Conservation (phyloP, 1,140 invertebrate genomes). For the Drosophila sp. region DNA sequence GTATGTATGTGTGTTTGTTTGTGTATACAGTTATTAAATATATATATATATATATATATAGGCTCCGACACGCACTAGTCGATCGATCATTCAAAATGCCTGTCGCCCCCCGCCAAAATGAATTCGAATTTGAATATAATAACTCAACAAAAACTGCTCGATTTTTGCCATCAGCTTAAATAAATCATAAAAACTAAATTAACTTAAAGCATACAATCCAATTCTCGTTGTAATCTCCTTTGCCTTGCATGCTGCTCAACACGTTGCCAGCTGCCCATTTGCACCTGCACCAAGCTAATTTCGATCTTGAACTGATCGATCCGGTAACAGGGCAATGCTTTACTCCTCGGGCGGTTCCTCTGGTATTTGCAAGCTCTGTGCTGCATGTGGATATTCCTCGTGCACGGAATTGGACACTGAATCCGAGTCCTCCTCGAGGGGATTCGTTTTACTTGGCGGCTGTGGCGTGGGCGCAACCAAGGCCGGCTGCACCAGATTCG, state of each 20-base stretch:
- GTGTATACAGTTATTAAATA: conserved; percentile 20
- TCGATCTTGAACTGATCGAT: conserved; percentile 1
- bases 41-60: not conserved
- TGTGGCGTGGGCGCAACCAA: conserved; percentile 34
- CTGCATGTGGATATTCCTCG: conserved; percentile 75
- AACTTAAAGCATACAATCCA: conserved; percentile 73
- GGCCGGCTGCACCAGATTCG: conserved; percentile 60
- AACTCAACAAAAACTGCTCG: conserved; percentile 49
- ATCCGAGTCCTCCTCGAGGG: conserved; percentile 72
- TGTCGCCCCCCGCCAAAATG: conserved; percentile 10
- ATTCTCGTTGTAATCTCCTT: conserved; percentile 35
- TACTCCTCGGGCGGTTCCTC: conserved; percentile 80
- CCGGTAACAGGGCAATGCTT: conserved; percentile 2
- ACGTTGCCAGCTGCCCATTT: conserved; percentile 28
- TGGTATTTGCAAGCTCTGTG: conserved; percentile 76
- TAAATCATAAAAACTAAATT: conserved; percentile 74
- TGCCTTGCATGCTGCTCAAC: conserved; percentile 52
- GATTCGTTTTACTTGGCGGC: conserved; percentile 60
- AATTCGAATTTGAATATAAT: conserved; percentile 43
- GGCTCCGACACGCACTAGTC: conserved; percentile 18
- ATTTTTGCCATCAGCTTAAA: conserved; percentile 61
- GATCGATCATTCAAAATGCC: conserved; percentile 15
- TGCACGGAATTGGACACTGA: conserved; percentile 79
- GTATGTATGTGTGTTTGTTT: conserved; percentile 42
- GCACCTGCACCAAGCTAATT: conserved; percentile 17